Percentiles rank a stretch among this genome's conserved stretches.
These are phyloP conservation scores for Muricea muricata DNA, from an alignment of 92 coral and sea anemone species.

Conservation along the genomic window DNA sequence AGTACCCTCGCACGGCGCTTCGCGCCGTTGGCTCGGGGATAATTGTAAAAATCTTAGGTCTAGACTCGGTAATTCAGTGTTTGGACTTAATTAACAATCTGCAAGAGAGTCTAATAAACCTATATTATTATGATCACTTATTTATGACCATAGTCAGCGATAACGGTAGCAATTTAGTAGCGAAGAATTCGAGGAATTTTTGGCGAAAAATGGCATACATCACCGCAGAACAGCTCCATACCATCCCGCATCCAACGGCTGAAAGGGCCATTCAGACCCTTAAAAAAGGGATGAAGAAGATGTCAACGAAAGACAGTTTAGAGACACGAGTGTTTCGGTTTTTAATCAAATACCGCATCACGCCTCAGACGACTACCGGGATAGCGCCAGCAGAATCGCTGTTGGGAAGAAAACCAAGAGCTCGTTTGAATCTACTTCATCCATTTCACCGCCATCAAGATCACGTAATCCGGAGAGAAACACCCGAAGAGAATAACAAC, in stretches of 20 bases:
- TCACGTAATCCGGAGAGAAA: neutral
- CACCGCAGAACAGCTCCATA: slow-evolving; percentile 7
- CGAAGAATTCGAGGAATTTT: slow-evolving; percentile 29
- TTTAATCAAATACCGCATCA: slow-evolving; percentile 4
- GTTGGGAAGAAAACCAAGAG: slow-evolving; percentile 42
- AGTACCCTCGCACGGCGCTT: no score
- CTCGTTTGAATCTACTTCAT: slow-evolving; percentile 45
- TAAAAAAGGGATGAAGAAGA: slow-evolving; percentile 57
- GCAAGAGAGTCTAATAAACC: no score
- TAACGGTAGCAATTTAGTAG: slow-evolving; percentile 37
- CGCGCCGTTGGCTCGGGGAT: no score
- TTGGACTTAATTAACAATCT: no score
- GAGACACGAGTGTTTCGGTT: neutral
- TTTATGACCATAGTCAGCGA: slow-evolving; percentile 34
- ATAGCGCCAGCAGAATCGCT: slow-evolving; percentile 58
- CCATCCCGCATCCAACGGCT: slow-evolving; percentile 58
- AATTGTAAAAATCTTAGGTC: no score
- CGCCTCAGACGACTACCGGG: slow-evolving; percentile 24
- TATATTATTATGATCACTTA: no score
- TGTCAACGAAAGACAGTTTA: slow-evolving; percentile 31
- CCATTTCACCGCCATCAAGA: slow-evolving; percentile 32
- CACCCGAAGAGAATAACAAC: neutral
- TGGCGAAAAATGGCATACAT: slow-evolving; percentile 3
- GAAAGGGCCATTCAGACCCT: slow-evolving; percentile 66
- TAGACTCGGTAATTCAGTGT: no score